A percentile compares a stretch with the other conserved stretches of the same genome.
Evolutionary conservation across 2,113 vertebrate species (phyloP).

Genomic region (Nanorana parkeri): DNA sequence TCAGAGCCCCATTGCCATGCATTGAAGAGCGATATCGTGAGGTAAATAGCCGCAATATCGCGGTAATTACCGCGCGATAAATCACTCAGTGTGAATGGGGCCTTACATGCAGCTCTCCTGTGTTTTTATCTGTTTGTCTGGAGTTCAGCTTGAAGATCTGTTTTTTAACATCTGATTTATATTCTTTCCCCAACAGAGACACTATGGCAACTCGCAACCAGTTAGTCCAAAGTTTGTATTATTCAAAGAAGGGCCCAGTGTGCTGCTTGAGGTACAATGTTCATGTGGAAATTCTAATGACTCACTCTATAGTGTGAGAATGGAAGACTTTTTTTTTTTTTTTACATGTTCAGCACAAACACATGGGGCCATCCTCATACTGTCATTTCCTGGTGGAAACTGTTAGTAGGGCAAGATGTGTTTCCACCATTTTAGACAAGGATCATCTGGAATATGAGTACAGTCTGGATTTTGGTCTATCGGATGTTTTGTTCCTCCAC

Average conservation of each 20-base stretch:
- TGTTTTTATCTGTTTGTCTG: not conserved
- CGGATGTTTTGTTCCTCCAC: constrained; percentile 15
- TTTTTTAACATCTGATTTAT: constrained; percentile 14
- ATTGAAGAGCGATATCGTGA: too few species aligned
- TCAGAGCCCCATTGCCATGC: too few species aligned
- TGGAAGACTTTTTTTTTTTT: constrained; percentile 32
- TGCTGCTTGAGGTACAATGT: constrained; percentile 42
- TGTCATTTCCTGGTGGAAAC: constrained; percentile 6
- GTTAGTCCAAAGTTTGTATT: not conserved
- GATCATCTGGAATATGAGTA: constrained; percentile 39
- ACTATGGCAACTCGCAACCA: constrained; percentile 12
- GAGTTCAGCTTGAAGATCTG: not conserved
- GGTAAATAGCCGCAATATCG: too few species aligned
- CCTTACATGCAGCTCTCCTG: not conserved
- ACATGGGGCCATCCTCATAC: constrained; percentile 49
- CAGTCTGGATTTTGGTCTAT: constrained; percentile 57
- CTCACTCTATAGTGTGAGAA: constrained; percentile 36
- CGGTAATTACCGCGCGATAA: too few species aligned
- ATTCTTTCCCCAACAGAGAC: constrained; percentile 19
- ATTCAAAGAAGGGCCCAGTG: constrained; percentile 24
- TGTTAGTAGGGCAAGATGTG: constrained; percentile 28
- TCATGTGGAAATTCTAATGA: constrained; percentile 35
- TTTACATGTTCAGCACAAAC: constrained; percentile 34
- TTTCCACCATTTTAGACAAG: constrained; percentile 54
- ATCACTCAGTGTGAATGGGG: too few species aligned